Conservation (phyloP, 2,113 vertebrate genomes). For the Pachyramphus minor region DNA sequence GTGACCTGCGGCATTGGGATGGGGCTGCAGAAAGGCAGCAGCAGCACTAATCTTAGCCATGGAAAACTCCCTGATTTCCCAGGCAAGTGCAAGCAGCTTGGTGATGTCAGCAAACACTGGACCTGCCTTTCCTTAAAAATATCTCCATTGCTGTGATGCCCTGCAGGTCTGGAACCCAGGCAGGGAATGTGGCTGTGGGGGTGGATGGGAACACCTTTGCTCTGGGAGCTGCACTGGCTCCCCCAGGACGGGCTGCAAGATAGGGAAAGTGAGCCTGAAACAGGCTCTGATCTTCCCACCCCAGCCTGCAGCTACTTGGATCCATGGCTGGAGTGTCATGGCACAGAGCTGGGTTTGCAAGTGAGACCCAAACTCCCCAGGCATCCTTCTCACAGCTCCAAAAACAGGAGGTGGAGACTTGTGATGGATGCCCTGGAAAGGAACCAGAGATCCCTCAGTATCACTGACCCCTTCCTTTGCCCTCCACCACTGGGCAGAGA, state of each 20-base stretch:
- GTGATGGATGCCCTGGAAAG: neutral
- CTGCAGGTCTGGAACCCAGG: neutral
- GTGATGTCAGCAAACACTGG: neutral
- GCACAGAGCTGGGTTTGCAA: neutral
- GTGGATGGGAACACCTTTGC: neutral
- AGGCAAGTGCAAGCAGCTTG: neutral
- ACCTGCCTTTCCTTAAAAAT: neutral
- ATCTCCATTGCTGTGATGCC: neutral
- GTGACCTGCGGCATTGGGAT: neutral
- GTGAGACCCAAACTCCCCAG: neutral
- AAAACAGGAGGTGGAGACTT: rapidly evolving
- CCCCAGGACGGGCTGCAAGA: neutral
- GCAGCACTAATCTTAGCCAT: too few relatives aligned
- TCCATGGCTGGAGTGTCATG: neutral
- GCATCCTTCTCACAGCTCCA: neutral
- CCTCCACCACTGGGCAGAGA: rapidly evolving
- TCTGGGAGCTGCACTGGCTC: neutral
- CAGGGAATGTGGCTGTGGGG: neutral
- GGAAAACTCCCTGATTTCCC: neutral
- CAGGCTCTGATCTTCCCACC: neutral
- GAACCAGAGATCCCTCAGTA: rapidly evolving
- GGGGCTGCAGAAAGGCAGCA: neutral
- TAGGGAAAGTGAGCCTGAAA: neutral
- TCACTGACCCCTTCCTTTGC: neutral
- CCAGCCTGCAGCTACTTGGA: neutral